A percentile compares a stretch with the other conserved stretches of the same genome.
These are phyloP conservation scores for Sycophaga agraensis DNA, from an alignment of 1,140 invertebrate genomes.

Conservation along the genomic window DNA sequence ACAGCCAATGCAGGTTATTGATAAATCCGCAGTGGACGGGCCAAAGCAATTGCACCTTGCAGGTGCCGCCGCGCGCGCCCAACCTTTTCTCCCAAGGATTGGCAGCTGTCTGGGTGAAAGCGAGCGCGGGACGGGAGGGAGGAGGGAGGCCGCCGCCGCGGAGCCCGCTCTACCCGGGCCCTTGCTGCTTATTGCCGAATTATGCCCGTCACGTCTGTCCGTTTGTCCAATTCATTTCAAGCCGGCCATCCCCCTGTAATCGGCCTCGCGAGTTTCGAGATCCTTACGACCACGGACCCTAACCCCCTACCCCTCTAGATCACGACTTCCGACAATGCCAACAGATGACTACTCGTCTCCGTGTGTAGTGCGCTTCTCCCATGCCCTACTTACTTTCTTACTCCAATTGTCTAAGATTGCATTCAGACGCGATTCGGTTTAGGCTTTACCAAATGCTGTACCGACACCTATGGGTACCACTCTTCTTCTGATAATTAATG, in stretches of 20 bases:
- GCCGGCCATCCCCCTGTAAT: conserved; percentile 36
- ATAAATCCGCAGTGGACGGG: background rate
- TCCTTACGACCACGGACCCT: conserved; percentile 20
- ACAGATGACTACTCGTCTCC: background rate
- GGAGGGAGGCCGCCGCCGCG: conserved; percentile 26
- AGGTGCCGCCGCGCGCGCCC: conserved; percentile 4
- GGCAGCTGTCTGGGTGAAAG: conserved; percentile 43
- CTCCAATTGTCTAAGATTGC: too few species aligned
- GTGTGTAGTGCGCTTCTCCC: background rate
- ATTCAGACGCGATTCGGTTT: too few species aligned
- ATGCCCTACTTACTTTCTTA: too few species aligned
- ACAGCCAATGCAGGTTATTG: too few species aligned
- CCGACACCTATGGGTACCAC: too few species aligned
- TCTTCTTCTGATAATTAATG: too few species aligned
- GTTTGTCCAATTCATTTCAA: conserved; percentile 51
- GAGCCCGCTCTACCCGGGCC: too few species aligned
- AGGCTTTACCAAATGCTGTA: too few species aligned
- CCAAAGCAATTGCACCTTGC: background rate
- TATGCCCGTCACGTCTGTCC: conserved; percentile 53
- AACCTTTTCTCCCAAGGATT: conserved; percentile 48
- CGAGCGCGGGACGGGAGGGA: background rate
- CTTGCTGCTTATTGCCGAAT: conserved; percentile 50
- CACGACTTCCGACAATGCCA: background rate
- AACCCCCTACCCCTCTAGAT: background rate
- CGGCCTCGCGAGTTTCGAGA: too few species aligned